A percentile compares a stretch with the other conserved stretches of the same genome.
These are phyloP conservation scores for Grammomys surdaster DNA, from an alignment of 2,113 vertebrate species.

Conservation along the genomic window DNA sequence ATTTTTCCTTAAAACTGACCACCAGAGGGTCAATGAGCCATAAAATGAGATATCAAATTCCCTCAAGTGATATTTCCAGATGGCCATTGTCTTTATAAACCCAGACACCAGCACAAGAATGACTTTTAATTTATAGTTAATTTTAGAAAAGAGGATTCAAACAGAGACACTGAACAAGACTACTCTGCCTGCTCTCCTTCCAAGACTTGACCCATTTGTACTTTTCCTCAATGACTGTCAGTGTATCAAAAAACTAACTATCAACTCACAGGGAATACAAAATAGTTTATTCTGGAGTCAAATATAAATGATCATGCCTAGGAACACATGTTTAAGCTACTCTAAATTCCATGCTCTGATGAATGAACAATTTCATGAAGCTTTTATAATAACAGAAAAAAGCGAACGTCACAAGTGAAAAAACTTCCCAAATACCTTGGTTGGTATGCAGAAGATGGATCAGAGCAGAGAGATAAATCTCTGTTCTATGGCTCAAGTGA, in stretches of 20 bases:
- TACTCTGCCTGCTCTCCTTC: neutral
- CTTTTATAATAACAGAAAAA: neutral
- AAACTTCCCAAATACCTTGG: neutral
- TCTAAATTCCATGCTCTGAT: neutral
- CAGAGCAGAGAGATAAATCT: neutral
- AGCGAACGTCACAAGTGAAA: neutral
- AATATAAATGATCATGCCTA: neutral
- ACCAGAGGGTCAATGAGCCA: neutral
- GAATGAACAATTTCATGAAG: neutral
- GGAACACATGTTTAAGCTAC: neutral
- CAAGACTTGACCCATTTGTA: neutral
- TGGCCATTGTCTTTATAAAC: neutral
- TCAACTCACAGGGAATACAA: neutral
- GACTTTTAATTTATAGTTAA: neutral
- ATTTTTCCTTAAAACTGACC: conserved; percentile 1
- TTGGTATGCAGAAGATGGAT: too few relatives aligned
- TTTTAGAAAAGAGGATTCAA: neutral
- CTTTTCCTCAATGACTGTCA: neutral
- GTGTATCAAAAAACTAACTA: neutral
- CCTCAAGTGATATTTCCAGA: neutral
- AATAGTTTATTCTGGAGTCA: neutral
- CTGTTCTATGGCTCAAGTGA: neutral
- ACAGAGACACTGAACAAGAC: neutral
- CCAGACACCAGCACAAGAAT: neutral
- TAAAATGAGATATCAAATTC: neutral